Base-by-base conservation (phyloP, 2,113 vertebrate genomes). In the Glaucomys volans region DNA sequence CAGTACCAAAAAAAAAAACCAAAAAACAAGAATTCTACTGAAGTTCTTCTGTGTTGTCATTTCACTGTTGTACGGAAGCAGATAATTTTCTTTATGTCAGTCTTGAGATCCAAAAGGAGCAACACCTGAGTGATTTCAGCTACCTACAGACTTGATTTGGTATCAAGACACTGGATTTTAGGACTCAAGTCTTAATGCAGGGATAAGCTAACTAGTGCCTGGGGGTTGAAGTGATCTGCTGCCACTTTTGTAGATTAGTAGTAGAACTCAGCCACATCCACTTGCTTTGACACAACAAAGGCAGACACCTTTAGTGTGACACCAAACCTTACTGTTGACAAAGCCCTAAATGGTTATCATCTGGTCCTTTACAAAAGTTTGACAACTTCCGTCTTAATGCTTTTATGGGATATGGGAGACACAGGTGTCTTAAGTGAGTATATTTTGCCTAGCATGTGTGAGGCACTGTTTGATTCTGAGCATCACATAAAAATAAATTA, bases 21-120 rank as follows among this genome's bases (percentile, higher is more conserved):
- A n/a, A n/a, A n/a, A n/a, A 94, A 86, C 57, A 10, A 7, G 30
- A 91, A 17, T 91, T 47, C 40, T 81, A 40, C 40, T 84, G 75
- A 0, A 40, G 54, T 54, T 90, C 30, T 89, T 47, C 57, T 74
- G 22, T 72, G 10, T 69, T 67, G 47, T 81, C 54, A 94, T 8
- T 76, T 32, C 42, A 74, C 35, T 92, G 64, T 28, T 90, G 26
- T 0, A 3, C 24, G 20, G 59, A 14, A 13, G 32, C 40, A 86
- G 30, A 77, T 52, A 83, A 79, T 3, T 44, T 79, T 93, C 71
- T 87, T 79, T 89, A 75, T 12, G 79, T 66, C 22, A 66, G 66
- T 47, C n/a, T 75, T 91, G 47, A 84, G 54, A 85, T 76, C 32
- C 42, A 96, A 85, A 37, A 85, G 14, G 37, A 88, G 47, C n/a